These are phyloP conservation scores for Goniozus legneri DNA, from an alignment of 1,140 invertebrate species.

Conservation along the genomic window DNA sequence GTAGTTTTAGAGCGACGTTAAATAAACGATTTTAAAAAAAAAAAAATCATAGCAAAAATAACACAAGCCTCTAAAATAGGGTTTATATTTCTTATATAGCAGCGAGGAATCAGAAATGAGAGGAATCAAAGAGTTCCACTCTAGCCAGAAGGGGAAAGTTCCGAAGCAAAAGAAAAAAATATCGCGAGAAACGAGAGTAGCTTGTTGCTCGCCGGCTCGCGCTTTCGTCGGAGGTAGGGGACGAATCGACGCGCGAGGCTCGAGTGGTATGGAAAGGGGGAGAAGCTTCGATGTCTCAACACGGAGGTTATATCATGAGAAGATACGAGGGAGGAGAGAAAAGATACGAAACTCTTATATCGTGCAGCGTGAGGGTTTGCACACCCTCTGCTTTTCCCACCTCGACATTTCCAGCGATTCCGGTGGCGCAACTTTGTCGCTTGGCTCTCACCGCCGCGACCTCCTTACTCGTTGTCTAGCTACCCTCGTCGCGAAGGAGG, in stretches of 20 bases:
- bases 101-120: too few relatives aligned
- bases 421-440: background rate
- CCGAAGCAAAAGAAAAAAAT: background rate
- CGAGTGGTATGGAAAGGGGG: background rate
- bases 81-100: too few relatives aligned
- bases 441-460: background rate
- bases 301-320: too few relatives aligned
- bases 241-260: background rate
- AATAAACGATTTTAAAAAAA: too few relatives aligned
- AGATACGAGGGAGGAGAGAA: too few relatives aligned
- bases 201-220: background rate
- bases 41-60: background rate
- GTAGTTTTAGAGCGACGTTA: too few relatives aligned
- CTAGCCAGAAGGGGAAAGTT: background rate
- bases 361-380: too few relatives aligned
- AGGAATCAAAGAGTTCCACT: background rate
- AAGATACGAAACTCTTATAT: too few relatives aligned
- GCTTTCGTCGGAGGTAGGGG: background rate
- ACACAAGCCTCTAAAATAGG: too few relatives aligned
- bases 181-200: background rate
- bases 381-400: too few relatives aligned
- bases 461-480: background rate
- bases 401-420: background rate
- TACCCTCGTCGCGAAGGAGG: slow-evolving; percentile 16
- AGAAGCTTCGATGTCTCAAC: background rate